Evolutionary conservation across 2,113 vertebrate genomes (phyloP), one percentile per base, ranked within the genome.

Genomic region (Corythoichthys haematopterus): DNA sequence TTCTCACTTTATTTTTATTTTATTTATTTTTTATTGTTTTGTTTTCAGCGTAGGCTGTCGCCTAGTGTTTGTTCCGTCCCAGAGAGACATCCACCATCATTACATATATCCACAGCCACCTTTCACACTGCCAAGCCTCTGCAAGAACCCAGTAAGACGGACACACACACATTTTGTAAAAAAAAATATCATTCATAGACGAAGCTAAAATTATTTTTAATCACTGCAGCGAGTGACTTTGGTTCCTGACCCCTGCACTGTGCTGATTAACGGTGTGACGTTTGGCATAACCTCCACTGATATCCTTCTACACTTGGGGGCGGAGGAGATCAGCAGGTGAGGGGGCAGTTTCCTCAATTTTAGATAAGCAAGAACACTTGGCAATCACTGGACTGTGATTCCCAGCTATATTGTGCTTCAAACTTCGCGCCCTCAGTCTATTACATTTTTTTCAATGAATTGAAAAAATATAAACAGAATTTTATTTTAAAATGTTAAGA

Each of bases 241-340:
- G 16, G 92, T 93, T n/a, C 79, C 96, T 0, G 96, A 98, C 70
- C 96, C 96, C 81, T 97, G 94, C 88, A 97, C 89, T 13, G 84
- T 98, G 55, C 88, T 93, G 13, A 63, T 98, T 16, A 91, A 91
- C 0, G 94, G 93, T 0, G 88, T 94, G 37, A 78, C 93, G 2
- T 69, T 98, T 0, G 95, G 95, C 60, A 50, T 98, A 72, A 98
- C 93, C 0, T 97, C 96, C 72, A 96, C 94, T 0, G 96, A 98
- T 65, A 88, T 98, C 12, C 85, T 98, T 2, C 91, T 98, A 76
- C 93, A 98, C 88, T 93, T 98, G 92, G 91, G 95, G 0, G 90
- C 94, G 0, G 96, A 98, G 80, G 95, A 97, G 88, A 97, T 98
- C 84, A 95, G 93, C 88, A 91, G 93, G 96, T 98, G 79, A 79